Conservation (phyloP, 1,140 invertebrate species). For the Palaemon carinicauda region DNA sequence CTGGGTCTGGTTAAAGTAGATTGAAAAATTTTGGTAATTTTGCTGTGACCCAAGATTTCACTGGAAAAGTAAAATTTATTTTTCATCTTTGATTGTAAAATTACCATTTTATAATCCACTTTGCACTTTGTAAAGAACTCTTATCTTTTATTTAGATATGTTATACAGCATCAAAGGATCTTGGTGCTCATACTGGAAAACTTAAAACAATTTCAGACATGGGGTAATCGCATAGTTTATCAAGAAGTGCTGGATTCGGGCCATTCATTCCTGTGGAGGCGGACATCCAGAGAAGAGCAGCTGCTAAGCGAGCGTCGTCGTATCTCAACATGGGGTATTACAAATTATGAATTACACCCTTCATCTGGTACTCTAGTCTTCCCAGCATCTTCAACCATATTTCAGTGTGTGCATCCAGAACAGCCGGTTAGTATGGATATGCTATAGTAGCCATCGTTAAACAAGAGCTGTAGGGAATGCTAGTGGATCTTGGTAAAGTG, state of each 20-base stretch:
- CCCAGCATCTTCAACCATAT: conserved; percentile 86
- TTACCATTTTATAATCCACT: background rate
- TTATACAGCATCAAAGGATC: background rate
- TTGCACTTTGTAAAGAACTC: too few species aligned
- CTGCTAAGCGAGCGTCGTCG: conserved; percentile 89
- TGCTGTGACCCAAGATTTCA: too few species aligned
- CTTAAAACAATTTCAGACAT: conserved; percentile 33
- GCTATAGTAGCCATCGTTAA: too few species aligned
- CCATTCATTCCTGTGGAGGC: conserved; percentile 54
- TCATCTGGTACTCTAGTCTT: conserved; percentile 86
- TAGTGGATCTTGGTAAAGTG: too few species aligned
- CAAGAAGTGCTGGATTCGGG: conserved; percentile 54
- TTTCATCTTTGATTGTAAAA: too few species aligned
- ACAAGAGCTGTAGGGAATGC: too few species aligned
- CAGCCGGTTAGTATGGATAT: conserved; percentile 69
- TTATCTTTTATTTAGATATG: background rate
- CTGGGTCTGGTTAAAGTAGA: too few species aligned
- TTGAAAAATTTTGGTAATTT: too few species aligned
- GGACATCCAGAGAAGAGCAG: conserved; percentile 82
- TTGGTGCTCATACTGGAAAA: too few species aligned
- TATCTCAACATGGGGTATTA: conserved; percentile 90
- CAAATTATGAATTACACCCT: conserved; percentile 87
- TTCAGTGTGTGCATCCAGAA: conserved; percentile 78
- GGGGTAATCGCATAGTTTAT: conserved; percentile 43
- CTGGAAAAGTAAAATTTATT: too few species aligned